These are phyloP conservation scores for Pseudachorutes palmiensis DNA, from an alignment of 1,140 invertebrate species.

Conservation along the genomic window DNA sequence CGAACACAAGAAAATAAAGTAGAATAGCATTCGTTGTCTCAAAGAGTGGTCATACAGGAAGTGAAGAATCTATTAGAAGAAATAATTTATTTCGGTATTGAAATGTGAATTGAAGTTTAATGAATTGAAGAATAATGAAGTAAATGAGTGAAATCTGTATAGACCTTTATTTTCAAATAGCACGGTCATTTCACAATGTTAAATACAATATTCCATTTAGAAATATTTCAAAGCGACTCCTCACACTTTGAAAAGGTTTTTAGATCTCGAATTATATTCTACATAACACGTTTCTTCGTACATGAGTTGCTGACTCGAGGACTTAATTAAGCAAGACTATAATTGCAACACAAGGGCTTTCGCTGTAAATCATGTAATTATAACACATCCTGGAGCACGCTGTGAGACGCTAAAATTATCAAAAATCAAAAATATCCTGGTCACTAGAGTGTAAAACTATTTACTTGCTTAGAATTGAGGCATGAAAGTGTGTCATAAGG, in stretches of 20 bases:
- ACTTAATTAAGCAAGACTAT: too few species aligned
- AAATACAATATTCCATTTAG: not conserved
- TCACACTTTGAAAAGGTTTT: not conserved
- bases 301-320: too few species aligned
- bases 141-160: not conserved
- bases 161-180: not conserved
- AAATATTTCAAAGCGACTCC: not conserved
- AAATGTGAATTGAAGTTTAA: not conserved
- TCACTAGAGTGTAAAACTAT: too few species aligned
- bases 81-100: not conserved
- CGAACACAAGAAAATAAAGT: not conserved
- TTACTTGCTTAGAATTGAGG: too few species aligned
- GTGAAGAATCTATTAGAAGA: too few species aligned
- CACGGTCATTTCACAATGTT: not conserved
- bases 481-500: too few species aligned
- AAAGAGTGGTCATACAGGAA: not conserved
- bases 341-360: too few species aligned
- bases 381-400: too few species aligned
- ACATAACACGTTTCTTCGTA: too few species aligned
- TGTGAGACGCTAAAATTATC: too few species aligned
- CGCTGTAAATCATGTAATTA: too few species aligned
- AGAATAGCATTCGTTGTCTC: not conserved
- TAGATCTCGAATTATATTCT: not conserved
- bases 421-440: too few species aligned
- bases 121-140: not conserved